phyloP scores from a whole-genome alignment of 2,113 vertebrate genomes.

The Pseudopipra pipra region DNA sequence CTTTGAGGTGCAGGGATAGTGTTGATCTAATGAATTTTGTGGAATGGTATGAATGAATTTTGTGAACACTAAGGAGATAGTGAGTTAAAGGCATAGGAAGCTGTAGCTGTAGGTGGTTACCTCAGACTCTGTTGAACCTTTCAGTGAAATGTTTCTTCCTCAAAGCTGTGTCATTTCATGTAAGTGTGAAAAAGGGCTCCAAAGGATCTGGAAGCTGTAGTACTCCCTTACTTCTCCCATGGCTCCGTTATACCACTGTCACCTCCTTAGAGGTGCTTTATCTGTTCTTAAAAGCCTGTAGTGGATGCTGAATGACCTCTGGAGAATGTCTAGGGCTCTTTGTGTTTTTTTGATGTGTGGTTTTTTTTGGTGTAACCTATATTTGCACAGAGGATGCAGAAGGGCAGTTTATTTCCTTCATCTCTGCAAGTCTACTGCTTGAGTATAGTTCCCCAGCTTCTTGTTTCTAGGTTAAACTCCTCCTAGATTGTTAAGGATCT shows the following conservation, averaged over 20 bases:
- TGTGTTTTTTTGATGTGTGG: background rate
- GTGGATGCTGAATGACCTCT: background rate
- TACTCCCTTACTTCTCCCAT: background rate
- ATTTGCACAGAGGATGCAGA: background rate
- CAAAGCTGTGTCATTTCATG: background rate
- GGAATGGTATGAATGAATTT: background rate
- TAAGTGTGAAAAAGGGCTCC: background rate
- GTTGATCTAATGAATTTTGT: background rate
- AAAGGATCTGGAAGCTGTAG: constrained; percentile 16
- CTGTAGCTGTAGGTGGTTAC: constrained; percentile 7
- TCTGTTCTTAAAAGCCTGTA: background rate
- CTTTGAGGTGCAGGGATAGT: background rate
- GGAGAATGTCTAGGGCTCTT: background rate
- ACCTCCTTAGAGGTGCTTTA: background rate
- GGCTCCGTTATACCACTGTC: background rate
- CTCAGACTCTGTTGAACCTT: background rate
- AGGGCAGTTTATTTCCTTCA: background rate
- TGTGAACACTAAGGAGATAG: background rate
- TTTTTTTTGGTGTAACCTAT: background rate
- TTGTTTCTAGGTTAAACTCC: background rate
- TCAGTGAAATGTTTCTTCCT: background rate
- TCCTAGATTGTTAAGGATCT: background rate
- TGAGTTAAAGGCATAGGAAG: background rate
- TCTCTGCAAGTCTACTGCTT: background rate
- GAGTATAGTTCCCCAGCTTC: background rate